Evolutionary conservation across 2,888 invertebrate species (phyloP).

Genomic region (Eupsilia transversa): DNA sequence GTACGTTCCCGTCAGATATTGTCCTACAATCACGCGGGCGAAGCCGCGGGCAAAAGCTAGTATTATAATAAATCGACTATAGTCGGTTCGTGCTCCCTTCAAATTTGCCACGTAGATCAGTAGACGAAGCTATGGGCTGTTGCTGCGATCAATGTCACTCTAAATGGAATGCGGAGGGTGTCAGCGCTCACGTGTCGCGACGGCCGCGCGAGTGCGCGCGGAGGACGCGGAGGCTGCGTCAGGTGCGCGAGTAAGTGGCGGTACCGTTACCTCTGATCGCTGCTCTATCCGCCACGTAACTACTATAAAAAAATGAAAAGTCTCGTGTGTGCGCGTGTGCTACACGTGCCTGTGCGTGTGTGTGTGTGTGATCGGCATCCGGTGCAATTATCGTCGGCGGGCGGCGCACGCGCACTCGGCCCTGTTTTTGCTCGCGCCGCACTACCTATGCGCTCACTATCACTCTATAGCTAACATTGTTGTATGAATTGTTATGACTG

Average conservation of each 20-base stretch:
- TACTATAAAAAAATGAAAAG: constrained; percentile 39
- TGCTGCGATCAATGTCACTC: not conserved
- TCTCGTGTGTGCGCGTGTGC: not conserved
- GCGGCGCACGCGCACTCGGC: constrained; percentile 56
- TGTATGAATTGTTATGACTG: constrained; percentile 2
- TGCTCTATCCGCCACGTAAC: constrained; percentile 42
- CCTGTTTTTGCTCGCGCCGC: constrained; percentile 49
- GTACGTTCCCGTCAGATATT: too few species aligned
- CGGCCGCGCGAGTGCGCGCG: not conserved
- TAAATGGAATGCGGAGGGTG: too few species aligned
- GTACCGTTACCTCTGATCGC: constrained; percentile 58
- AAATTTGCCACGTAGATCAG: too few species aligned
- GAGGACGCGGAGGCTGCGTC: constrained; percentile 7
- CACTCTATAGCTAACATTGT: constrained; percentile 35
- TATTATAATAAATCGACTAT: too few species aligned
- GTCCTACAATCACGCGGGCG: too few species aligned
- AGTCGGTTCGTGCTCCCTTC: not conserved
- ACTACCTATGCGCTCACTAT: constrained; percentile 27
- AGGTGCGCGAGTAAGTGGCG: constrained; percentile 19
- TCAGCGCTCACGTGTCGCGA: too few species aligned
- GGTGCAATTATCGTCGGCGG: constrained; percentile 60
- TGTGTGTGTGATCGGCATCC: constrained; percentile 62
- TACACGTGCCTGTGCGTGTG: constrained; percentile 6
- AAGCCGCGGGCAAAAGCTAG: too few species aligned
- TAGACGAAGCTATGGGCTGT: not conserved